A percentile compares a stretch with the other conserved stretches of the same genome.
Conservation (phyloP, 2,888 invertebrate species). For the Drosophila niveifrons region DNA sequence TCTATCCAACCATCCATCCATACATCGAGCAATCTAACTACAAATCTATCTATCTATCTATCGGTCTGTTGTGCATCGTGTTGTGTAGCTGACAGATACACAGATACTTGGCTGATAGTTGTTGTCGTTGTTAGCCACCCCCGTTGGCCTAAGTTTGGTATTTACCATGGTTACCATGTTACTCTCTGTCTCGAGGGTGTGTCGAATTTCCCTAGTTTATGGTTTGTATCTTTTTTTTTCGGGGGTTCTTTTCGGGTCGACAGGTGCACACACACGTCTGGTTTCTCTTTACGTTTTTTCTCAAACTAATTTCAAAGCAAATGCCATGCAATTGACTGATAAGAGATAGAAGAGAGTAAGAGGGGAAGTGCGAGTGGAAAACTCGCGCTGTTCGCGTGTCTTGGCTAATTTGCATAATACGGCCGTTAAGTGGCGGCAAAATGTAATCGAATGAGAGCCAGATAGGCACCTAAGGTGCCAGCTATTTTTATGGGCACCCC, state of each 20-base stretch:
- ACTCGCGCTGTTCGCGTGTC: conserved; percentile 52
- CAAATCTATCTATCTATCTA: background rate
- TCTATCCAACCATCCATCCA: conserved; percentile 29
- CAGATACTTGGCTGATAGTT: conserved; percentile 12
- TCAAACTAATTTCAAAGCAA: conserved; percentile 76
- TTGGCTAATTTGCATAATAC: conserved; percentile 74
- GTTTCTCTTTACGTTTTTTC: conserved; percentile 24
- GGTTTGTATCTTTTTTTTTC: background rate
- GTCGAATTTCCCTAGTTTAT: conserved; percentile 25
- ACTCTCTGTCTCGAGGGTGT: conserved; percentile 5
- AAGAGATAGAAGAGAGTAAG: background rate
- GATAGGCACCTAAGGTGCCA: conserved; percentile 60
- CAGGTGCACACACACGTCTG: conserved; percentile 68
- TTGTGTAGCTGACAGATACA: conserved; percentile 53
- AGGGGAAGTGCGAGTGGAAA: background rate
- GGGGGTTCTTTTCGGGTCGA: conserved; percentile 40
- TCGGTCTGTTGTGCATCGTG: background rate
- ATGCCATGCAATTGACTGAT: conserved; percentile 55
- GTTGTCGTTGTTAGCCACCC: conserved; percentile 38
- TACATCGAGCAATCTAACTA: conserved; percentile 12
- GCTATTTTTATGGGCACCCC: conserved; percentile 47
- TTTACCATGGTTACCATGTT: conserved; percentile 52
- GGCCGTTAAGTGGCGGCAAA: conserved; percentile 78
- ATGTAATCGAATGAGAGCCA: conserved; percentile 77
- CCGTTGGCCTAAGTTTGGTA: conserved; percentile 8